Conservation (phyloP, 92 coral and sea anemone species). For the Pocillopora grandis region DNA sequence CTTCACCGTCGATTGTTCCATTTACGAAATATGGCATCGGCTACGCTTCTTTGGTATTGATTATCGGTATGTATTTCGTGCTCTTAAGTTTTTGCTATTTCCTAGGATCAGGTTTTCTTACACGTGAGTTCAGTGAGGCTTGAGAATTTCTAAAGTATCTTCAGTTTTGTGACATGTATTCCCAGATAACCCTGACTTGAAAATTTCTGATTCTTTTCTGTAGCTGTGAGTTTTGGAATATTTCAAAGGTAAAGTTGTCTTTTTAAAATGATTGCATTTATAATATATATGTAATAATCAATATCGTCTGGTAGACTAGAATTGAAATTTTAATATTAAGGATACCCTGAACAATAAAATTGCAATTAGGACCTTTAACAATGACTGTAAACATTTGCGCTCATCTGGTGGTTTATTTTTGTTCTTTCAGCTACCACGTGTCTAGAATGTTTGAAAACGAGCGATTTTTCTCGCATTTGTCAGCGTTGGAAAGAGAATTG, state of each 20-base stretch:
- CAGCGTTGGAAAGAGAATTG: constrained; percentile 94
- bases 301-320: neutral
- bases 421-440: constrained; percentile 72
- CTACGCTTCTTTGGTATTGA: constrained; percentile 65
- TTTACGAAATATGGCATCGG: constrained; percentile 65
- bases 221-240: constrained; percentile 81
- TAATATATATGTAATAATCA: too few relatives aligned
- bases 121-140: neutral
- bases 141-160: neutral
- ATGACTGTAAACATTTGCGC: neutral
- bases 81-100: neutral
- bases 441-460: constrained; percentile 98
- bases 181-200: neutral
- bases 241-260: constrained; percentile 75
- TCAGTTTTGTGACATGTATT: neutral
- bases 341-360: neutral
- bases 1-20: constrained; percentile 35
- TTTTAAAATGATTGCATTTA: neutral
- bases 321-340: too few relatives aligned
- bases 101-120: neutral
- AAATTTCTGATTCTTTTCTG: constrained; percentile 19
- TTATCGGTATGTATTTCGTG: constrained; percentile 51
- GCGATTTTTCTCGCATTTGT: constrained; percentile 96
- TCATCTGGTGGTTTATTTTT: neutral
- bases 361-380: neutral